Evolutionary conservation across 2,797 vertebrate genomes (phyloP).

Genomic region (Lacerta viridis): DNA sequence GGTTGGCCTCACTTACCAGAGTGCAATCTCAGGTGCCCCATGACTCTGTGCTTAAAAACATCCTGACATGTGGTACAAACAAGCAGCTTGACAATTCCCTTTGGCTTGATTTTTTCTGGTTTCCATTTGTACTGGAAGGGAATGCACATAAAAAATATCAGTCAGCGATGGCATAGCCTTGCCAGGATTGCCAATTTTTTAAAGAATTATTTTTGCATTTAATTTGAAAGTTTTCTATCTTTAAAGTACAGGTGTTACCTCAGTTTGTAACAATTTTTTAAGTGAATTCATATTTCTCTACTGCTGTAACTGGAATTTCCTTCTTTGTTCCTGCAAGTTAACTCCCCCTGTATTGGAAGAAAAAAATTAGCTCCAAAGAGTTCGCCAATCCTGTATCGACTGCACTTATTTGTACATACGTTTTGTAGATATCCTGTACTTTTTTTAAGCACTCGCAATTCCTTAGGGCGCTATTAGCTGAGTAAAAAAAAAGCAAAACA

Average conservation of each 20-base stretch:
- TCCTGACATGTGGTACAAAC: slow-evolving; percentile 7
- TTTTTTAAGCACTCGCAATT: slow-evolving; percentile 80
- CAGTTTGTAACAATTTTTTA: slow-evolving; percentile 67
- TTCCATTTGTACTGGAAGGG: slow-evolving; percentile 66
- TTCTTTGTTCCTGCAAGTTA: slow-evolving; percentile 58
- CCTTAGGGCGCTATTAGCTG: slow-evolving; percentile 77
- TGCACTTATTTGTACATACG: slow-evolving; percentile 74
- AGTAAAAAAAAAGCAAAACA: slow-evolving; percentile 56
- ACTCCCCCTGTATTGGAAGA: slow-evolving; percentile 57
- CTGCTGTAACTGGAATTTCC: slow-evolving; percentile 51
- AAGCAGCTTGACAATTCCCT: slow-evolving; percentile 56
- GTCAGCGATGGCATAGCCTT: slow-evolving; percentile 56
- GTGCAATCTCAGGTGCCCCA: slow-evolving; percentile 79
- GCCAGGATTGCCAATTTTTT: slow-evolving; percentile 57
- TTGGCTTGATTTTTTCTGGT: slow-evolving; percentile 59
- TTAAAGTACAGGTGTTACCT: slow-evolving; percentile 70
- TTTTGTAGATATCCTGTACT: slow-evolving; percentile 79
- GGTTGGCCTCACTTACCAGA: slow-evolving; percentile 67
- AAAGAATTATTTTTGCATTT: slow-evolving; percentile 60
- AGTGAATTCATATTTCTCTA: slow-evolving; percentile 63
- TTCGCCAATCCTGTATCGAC: slow-evolving; percentile 65
- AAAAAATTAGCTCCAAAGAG: slow-evolving; percentile 51
- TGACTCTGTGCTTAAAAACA: slow-evolving; percentile 64
- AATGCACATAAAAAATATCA: slow-evolving; percentile 39
- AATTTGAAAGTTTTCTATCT: slow-evolving; percentile 74